phyloP scores from a whole-genome alignment of 2,888 invertebrate genomes.

The Sesamia inferens region DNA sequence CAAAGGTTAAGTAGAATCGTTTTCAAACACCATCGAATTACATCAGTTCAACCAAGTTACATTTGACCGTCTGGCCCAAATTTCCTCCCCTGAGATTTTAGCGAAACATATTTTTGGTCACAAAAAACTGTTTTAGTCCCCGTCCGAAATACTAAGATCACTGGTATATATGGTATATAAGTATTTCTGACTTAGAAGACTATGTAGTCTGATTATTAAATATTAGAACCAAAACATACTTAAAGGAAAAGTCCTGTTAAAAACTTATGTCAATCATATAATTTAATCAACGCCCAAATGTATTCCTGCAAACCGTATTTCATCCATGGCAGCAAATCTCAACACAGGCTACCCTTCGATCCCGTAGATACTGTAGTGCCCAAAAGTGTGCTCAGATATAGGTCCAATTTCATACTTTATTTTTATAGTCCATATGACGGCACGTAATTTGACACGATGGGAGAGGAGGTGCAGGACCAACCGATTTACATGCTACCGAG shows the following conservation, averaged over 20 bases:
- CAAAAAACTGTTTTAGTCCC: too few relatives aligned
- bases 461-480: not conserved
- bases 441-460: not conserved
- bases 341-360: not conserved
- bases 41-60: constrained; percentile 38
- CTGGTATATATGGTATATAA: not conserved
- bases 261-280: constrained; percentile 10
- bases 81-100: constrained; percentile 5
- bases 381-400: too few relatives aligned
- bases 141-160: constrained; percentile 3
- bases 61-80: constrained; percentile 20
- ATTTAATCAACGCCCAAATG: not conserved
- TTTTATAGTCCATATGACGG: not conserved
- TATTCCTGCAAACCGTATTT: not conserved
- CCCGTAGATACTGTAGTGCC: not conserved
- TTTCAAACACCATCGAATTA: constrained; percentile 45
- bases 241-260: not conserved
- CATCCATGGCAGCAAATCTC: not conserved
- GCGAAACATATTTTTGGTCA: not conserved
- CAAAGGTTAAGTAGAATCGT: constrained; percentile 48
- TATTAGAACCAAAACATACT: not conserved
- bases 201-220: not conserved
- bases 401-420: not conserved
- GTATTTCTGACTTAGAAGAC: too few relatives aligned
- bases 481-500: not conserved